These are phyloP conservation scores for Heliornis fulica DNA, from an alignment of 2,113 vertebrate genomes.

Conservation along the genomic window DNA sequence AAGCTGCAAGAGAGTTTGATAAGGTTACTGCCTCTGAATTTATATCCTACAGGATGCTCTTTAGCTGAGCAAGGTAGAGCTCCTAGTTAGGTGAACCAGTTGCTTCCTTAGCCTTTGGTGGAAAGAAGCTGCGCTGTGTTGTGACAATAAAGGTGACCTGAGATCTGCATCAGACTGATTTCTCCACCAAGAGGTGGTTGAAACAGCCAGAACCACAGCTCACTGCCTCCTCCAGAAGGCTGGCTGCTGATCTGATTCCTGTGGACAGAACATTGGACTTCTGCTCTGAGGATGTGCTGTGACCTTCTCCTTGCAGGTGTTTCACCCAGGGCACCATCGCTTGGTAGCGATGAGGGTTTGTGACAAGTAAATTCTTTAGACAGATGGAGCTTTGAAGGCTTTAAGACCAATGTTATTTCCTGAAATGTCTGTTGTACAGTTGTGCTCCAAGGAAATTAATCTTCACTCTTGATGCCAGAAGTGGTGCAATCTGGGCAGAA, in stretches of 20 bases:
- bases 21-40: not conserved
- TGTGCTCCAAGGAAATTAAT: not conserved
- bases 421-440: not conserved
- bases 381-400: not conserved
- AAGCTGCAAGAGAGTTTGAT: not conserved
- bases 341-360: not conserved
- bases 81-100: not conserved
- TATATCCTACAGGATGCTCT: not conserved
- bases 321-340: not conserved
- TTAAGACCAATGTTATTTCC: not conserved
- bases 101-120: not conserved
- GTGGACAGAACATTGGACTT: not conserved
- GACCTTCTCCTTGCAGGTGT: not conserved
- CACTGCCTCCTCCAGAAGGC: not conserved
- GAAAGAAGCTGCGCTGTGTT: not conserved
- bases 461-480: not conserved
- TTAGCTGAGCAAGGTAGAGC: not conserved
- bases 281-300: not conserved
- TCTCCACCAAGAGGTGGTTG: not conserved
- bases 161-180: not conserved
- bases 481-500: not conserved
- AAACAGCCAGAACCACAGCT: not conserved
- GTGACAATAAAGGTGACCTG: not conserved
- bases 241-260: not conserved
- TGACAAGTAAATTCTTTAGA: not conserved